Evolutionary conservation across 2,888 invertebrate genomes (phyloP).

Genomic region (Allophyes oxyacanthae): DNA sequence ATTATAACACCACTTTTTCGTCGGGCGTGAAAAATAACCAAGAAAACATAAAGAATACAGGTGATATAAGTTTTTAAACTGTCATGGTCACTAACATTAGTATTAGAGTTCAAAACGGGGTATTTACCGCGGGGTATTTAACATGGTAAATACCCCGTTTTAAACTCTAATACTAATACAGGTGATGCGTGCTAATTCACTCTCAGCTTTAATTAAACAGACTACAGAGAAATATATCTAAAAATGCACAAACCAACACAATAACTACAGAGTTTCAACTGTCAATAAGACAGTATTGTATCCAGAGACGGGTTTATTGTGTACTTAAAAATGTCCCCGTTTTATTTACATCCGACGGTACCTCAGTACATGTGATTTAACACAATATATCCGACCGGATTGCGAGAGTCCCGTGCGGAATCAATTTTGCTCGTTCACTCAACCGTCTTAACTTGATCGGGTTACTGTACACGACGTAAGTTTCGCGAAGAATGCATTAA

Average conservation of each 20-base stretch:
- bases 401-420: slow-evolving; percentile 54
- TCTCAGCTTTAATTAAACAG: no score
- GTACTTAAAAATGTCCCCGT: slow-evolving; percentile 39
- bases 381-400: slow-evolving; percentile 58
- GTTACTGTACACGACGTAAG: slow-evolving; percentile 45
- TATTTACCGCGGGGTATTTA: no score
- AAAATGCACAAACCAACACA: slow-evolving; percentile 4
- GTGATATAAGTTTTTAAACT: no score
- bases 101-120: no score
- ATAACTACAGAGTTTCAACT: slow-evolving; percentile 23
- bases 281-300: slow-evolving; percentile 30
- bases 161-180: no score
- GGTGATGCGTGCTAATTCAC: no score
- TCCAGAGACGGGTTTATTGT: slow-evolving; percentile 19
- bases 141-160: no score
- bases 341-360: slow-evolving; percentile 49
- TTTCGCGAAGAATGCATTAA: slow-evolving; percentile 46
- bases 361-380: slow-evolving; percentile 54
- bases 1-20: no score
- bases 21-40: no score
- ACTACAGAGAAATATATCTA: neutral
- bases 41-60: no score
- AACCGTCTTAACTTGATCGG: slow-evolving; percentile 58
- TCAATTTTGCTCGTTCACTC: slow-evolving; percentile 60
- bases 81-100: no score